Evolutionary conservation across 2,113 vertebrate genomes (phyloP), one percentile per base, ranked within the genome.

Genomic region (Camelus bactrianus): DNA sequence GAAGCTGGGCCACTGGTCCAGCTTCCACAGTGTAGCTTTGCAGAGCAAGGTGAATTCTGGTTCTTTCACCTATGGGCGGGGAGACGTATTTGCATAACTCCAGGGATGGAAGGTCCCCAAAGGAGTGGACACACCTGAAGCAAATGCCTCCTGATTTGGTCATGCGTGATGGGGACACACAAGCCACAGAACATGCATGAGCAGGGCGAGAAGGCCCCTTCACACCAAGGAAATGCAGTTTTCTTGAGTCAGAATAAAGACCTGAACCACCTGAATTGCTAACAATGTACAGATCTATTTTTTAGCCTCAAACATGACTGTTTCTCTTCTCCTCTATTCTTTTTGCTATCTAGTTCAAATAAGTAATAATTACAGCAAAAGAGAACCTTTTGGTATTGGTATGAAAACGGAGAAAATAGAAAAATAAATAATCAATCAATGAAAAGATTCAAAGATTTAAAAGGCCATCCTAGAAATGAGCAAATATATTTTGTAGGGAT

Each of bases 341-440:
- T 75, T 86, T 91, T 89, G 3, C 64, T 90, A 1, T 90, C 30
- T 92, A 84, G 24, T 84, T 96, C 80, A 93, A 24, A 35, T 83
- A 65, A 94, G 20, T 56, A 58, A 67, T 84, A 88, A 95, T 42
- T 90, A 5, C 8, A 70, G 14, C 8, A 64, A 86, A 93, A 65
- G 62, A 84, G 8, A 60, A 56, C 12, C 5, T 95, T 46, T 62
- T 48, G 10, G 2, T 93, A 62, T 30, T 85, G 16, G 7, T 91
- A 56, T 86, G 11, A 24, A 56, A 62, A 35, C n/a, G 48, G 48
- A 64, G 22, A 89, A 96, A 87, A 46, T 42, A 60, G 32, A 69
- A 84, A 83, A 90, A 73, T 26, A 88, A 88, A 54, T 90, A 76
- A 42, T 50, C 83, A 35, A 91, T 82, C 50, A 92, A 65, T 89